Conservation (phyloP, 1,140 invertebrate species). For the Manduca sexta region DNA sequence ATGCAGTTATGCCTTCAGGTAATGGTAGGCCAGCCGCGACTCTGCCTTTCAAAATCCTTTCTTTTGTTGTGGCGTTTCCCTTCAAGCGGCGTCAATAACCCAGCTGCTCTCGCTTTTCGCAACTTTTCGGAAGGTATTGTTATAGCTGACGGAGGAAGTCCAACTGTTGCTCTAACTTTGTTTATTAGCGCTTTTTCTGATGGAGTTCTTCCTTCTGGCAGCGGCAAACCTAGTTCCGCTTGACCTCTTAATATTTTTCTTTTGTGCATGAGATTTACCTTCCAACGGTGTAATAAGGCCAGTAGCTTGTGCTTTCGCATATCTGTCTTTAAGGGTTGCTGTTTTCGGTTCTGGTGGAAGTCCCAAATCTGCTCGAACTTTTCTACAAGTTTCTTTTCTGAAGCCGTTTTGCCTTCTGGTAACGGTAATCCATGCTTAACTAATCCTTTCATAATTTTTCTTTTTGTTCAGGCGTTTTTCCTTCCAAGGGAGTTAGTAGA, state of each 20-base stretch:
- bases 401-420: conserved; percentile 28
- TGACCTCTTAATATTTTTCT: conserved; percentile 16
- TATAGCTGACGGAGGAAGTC: conserved; percentile 2
- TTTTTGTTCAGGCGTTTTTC: conserved; percentile 24
- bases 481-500: conserved; percentile 14
- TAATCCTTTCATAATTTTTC: conserved; percentile 31
- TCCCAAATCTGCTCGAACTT: conserved; percentile 27
- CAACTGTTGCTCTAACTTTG: conserved; percentile 9
- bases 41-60: conserved; percentile 28
- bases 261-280: conserved; percentile 15
- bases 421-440: conserved; percentile 24
- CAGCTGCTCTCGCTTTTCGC: conserved; percentile 3
- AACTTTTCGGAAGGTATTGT: conserved; percentile 17
- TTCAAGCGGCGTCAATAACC: conserved; percentile 24
- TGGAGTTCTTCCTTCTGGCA: conserved; percentile 20
- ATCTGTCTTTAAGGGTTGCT: conserved; percentile 2
- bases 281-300: conserved; percentile 8
- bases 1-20: conserved; percentile 22
- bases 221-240: conserved; percentile 11
- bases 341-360: conserved; percentile 23
- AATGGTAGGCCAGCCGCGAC: conserved; percentile 22
- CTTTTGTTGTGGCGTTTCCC: conserved; percentile 27
- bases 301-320: conserved; percentile 1
- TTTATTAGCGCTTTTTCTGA: conserved; percentile 24
- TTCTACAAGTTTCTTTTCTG: conserved; percentile 29